These are phyloP conservation scores for Galeopsomyia nigrocyanea DNA, from an alignment of 2,888 invertebrate species.

Conservation along the genomic window DNA sequence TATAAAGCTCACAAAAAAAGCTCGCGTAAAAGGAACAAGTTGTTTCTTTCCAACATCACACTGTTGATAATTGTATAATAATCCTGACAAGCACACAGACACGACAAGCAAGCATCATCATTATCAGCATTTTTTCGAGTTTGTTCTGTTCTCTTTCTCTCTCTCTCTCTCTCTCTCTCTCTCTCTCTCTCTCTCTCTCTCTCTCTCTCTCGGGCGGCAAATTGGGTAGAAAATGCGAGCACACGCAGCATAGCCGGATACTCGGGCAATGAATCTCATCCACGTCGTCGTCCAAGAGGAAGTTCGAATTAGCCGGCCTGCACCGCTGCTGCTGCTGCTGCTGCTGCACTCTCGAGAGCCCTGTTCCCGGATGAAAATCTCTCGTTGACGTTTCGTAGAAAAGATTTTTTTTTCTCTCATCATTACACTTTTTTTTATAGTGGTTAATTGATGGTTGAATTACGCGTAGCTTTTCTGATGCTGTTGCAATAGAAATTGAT, in stretches of 20 bases:
- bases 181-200: slow-evolving; percentile 1
- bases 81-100: too few relatives aligned
- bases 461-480: too few relatives aligned
- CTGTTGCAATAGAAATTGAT: too few relatives aligned
- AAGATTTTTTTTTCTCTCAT: too few relatives aligned
- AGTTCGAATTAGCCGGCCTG: slow-evolving; percentile 63
- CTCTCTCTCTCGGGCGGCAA: slow-evolving; percentile 56
- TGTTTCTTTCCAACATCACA: too few relatives aligned
- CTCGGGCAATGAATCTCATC: slow-evolving; percentile 67
- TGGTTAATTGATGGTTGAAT: too few relatives aligned
- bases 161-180: slow-evolving; percentile 2
- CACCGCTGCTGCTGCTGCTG: background rate
- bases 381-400: background rate
- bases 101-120: background rate
- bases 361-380: background rate
- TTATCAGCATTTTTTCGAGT: slow-evolving; percentile 1
- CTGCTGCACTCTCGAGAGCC: background rate
- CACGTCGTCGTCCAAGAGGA: slow-evolving; percentile 57
- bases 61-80: too few relatives aligned
- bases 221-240: slow-evolving; percentile 62
- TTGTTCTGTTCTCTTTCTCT: background rate
- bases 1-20: too few relatives aligned
- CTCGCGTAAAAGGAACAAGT: too few relatives aligned
- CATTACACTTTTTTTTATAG: too few relatives aligned
- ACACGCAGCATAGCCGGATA: slow-evolving; percentile 63